A percentile compares a stretch with the other conserved stretches of the same genome.
These are phyloP conservation scores for Sinosuthora webbiana DNA, from an alignment of 2,113 vertebrate species.

Conservation along the genomic window DNA sequence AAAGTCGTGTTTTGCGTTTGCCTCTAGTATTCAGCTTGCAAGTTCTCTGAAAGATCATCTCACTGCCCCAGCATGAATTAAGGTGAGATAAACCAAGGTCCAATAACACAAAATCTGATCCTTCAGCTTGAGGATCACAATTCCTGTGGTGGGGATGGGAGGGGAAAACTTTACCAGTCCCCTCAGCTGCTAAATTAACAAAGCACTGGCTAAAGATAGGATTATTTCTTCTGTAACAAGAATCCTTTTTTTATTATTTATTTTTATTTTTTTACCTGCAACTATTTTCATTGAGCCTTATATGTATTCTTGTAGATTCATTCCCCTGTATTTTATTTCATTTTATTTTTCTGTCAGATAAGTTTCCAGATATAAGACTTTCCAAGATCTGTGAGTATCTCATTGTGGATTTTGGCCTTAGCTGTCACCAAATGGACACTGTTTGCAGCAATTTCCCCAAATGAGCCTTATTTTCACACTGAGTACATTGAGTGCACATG, in stretches of 20 bases:
- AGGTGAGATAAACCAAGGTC: not conserved
- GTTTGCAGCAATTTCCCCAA: not conserved
- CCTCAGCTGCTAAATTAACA: not conserved
- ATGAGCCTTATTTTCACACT: not conserved
- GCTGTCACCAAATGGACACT: not conserved
- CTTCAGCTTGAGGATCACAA: not conserved
- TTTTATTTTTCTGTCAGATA: not conserved
- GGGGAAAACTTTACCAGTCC: not conserved
- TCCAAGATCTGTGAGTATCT: rapidly evolving
- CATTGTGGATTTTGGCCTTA: not conserved
- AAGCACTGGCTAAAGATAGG: not conserved
- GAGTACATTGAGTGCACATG: not conserved
- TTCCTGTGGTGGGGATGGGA: rapidly evolving
- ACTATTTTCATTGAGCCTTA: rapidly evolving
- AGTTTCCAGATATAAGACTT: not conserved
- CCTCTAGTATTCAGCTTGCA: not conserved
- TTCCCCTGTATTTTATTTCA: not conserved
- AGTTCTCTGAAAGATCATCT: not conserved
- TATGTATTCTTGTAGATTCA: not conserved
- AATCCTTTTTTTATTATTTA: not conserved
- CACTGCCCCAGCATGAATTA: not conserved
- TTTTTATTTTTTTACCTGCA: not conserved
- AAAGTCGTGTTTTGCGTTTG: not conserved
- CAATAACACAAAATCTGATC: not conserved
- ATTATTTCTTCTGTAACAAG: not conserved